Base-by-base conservation (phyloP, 2,888 invertebrate genomes). In the Drosophila melanosoma region DNA sequence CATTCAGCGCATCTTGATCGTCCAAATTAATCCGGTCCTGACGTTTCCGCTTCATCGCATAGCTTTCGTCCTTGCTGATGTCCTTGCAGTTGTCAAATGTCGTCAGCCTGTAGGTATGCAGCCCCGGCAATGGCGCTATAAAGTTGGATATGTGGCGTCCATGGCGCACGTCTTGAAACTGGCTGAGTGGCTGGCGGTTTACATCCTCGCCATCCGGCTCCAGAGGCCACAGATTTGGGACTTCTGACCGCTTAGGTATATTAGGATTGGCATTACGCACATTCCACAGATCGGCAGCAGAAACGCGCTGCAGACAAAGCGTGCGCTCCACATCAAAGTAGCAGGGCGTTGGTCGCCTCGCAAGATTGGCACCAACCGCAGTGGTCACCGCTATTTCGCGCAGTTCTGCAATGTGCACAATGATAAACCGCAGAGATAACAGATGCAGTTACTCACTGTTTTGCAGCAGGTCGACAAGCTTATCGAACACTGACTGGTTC, bases 291-390 rank as follows among this genome's bases (percentile, higher is more conserved):
- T 52, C 78, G 3, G n/a, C 10, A 1, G 11, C 35, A 0, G 2
- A 1, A 12, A 84, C 73, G 35, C 53, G 33, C 52, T 69, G 57
- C 57, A 49, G 6, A 6, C 11, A 20, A 10, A 86, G 68, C 6
- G 77, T 52, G 12, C 63, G 62, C 58, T 83, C 83, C 59, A 86
- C 35, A 45, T 84, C 83, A 32, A 76, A 83, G 36, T 71, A 77
- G 23, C 58, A 57, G 32, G 74, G 53, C n/a, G 12, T 7, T 6
- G 33, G 5, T 57, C 87, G 83, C 1, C 72, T 69, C 2, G 79
- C 87, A 29, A 79, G 69, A 11, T 32, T 48, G 8, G 72, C 53
- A 1, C 6, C 53, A 12, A 38, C 67, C 33, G 54, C 23, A n/a
- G 57, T 66, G 32, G 17, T 42, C 2, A 1, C 35, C 7, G 63